Conservation (phyloP, 2,888 invertebrate species). For the Tryphoninae sp. region DNA sequence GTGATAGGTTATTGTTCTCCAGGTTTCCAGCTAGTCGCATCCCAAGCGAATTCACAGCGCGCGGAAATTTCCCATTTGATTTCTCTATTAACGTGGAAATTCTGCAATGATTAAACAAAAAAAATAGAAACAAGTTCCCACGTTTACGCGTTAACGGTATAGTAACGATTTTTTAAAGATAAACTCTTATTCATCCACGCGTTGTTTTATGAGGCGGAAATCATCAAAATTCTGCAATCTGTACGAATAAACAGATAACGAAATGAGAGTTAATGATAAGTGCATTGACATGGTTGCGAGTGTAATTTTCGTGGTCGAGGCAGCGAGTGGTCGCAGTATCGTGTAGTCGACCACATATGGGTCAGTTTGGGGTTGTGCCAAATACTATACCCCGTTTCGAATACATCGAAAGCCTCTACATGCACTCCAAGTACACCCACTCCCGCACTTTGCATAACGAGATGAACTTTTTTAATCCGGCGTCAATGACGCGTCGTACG, state of each 20-base stretch:
- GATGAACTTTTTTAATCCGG: background rate
- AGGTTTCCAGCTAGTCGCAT: constrained; percentile 23
- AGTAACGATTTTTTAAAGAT: too few relatives aligned
- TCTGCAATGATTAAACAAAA: background rate
- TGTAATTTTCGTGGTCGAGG: constrained; percentile 53
- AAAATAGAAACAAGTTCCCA: background rate
- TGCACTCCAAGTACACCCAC: constrained; percentile 9
- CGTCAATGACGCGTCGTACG: background rate
- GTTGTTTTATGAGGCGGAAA: too few relatives aligned
- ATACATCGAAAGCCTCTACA: constrained; percentile 4
- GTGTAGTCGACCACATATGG: constrained; percentile 51
- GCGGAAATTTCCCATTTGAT: constrained; percentile 44
- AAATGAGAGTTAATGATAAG: constrained; percentile 37
- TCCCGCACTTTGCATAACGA: constrained; percentile 17
- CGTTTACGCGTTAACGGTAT: too few relatives aligned
- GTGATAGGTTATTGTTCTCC: constrained; percentile 64
- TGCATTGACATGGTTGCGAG: constrained; percentile 47
- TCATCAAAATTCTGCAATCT: background rate
- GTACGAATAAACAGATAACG: constrained; percentile 21
- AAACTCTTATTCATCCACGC: too few relatives aligned
- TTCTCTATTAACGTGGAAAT: constrained; percentile 22
- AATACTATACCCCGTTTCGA: constrained; percentile 33
- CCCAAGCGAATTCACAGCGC: constrained; percentile 31
- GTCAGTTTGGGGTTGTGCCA: constrained; percentile 60
- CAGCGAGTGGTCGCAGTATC: constrained; percentile 44